phyloP scores from a whole-genome alignment of 2,797 vertebrate species.

The Borostomias antarcticus region DNA sequence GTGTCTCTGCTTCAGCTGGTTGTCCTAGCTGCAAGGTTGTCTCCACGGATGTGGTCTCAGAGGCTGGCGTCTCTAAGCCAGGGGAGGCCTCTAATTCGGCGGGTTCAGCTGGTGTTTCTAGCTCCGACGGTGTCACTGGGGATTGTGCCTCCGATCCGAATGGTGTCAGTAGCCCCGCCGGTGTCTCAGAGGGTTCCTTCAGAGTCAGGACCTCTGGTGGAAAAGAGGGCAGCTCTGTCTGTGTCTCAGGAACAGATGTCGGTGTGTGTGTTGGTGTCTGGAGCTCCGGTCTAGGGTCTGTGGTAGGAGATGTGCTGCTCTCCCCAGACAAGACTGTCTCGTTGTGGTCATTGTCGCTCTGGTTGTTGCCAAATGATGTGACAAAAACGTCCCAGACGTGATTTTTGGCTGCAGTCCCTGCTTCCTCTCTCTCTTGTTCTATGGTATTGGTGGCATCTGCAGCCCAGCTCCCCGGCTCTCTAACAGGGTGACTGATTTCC shows the following conservation, averaged over 20 bases:
- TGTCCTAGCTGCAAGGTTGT: neutral
- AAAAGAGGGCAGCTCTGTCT: neutral
- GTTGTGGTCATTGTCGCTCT: neutral
- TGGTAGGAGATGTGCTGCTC: neutral
- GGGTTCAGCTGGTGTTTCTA: neutral
- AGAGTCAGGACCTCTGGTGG: neutral
- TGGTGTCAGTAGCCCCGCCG: neutral
- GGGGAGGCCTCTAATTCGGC: neutral
- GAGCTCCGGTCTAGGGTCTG: neutral
- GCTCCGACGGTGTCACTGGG: neutral
- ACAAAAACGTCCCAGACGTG: constrained; percentile 15
- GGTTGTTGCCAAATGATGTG: neutral
- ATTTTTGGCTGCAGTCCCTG: constrained; percentile 18
- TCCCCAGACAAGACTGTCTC: neutral
- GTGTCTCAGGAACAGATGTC: neutral
- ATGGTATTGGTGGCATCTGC: neutral
- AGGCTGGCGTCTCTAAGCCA: neutral
- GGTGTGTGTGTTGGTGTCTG: neutral
- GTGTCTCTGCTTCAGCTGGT: neutral
- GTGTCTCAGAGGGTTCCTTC: neutral
- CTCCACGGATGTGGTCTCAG: neutral
- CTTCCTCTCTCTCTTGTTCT: neutral
- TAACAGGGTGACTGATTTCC: neutral
- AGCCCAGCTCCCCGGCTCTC: neutral
- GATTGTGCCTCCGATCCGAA: neutral